Conservation (phyloP, 2,797 vertebrate genomes). For the Ambastaia sidthimunki region DNA sequence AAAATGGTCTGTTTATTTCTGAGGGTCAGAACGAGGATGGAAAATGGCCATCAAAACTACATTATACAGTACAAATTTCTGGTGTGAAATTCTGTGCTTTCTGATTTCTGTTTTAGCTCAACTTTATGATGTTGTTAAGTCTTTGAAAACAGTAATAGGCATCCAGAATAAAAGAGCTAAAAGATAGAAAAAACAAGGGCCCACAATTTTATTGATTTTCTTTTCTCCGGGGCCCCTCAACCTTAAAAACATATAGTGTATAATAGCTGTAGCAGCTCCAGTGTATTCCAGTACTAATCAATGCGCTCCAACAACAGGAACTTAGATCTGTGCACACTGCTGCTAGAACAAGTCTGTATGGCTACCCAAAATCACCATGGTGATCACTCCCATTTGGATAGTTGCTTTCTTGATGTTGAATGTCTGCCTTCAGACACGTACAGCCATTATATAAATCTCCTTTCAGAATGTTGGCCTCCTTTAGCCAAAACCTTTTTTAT, state of each 20-base stretch:
- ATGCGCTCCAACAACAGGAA: conserved; percentile 74
- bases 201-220: conserved; percentile 66
- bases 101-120: conserved; percentile 49
- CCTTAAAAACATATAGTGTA: conserved; percentile 69
- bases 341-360: conserved; percentile 72
- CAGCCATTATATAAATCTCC: conserved; percentile 77
- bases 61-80: neutral
- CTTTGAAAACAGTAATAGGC: conserved; percentile 61
- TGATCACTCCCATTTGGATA: conserved; percentile 75
- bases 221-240: conserved; percentile 55
- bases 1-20: too few relatives aligned
- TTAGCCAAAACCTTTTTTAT: conserved; percentile 60
- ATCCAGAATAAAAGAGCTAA: conserved; percentile 60
- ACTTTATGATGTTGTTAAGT: conserved; percentile 65
- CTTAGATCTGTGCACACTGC: conserved; percentile 67
- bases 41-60: conserved; percentile 25
- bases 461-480: conserved; percentile 79
- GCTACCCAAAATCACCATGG: conserved; percentile 76
- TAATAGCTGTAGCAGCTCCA: conserved; percentile 78
- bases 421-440: conserved; percentile 74
- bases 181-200: conserved; percentile 62
- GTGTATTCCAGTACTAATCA: conserved; percentile 75
- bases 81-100: neutral
- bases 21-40: too few relatives aligned
- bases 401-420: conserved; percentile 73